phyloP scores from a whole-genome alignment of 2,888 invertebrate species.

The Spatulosminthurus flaviceps region DNA sequence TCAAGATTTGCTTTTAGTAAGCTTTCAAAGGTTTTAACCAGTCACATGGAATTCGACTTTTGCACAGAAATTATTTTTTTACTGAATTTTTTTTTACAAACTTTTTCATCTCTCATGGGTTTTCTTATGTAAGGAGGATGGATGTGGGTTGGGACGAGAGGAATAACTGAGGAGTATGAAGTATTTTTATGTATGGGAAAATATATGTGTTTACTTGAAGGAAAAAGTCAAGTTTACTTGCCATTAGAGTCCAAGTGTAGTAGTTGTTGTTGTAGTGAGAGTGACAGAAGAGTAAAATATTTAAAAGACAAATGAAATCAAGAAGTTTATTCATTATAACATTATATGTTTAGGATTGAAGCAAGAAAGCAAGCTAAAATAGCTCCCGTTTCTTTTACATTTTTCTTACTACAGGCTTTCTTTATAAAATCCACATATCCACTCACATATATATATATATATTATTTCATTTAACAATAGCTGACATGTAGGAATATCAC shows the following conservation, averaged over 20 bases:
- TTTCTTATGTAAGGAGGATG: no score
- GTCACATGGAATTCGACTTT: slow-evolving; percentile 35
- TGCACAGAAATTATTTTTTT: slow-evolving; percentile 27
- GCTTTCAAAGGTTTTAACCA: slow-evolving; percentile 30
- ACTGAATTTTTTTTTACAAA: not conserved
- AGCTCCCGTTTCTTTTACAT: not conserved
- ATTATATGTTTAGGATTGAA: slow-evolving; percentile 14
- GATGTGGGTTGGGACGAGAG: no score
- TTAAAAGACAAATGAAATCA: slow-evolving; percentile 27
- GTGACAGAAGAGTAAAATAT: not conserved
- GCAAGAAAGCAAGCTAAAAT: slow-evolving; percentile 31
- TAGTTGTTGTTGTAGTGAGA: not conserved
- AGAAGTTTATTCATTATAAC: slow-evolving; percentile 28
- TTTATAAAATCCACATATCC: no score
- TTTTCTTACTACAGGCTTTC: no score
- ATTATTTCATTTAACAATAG: not conserved
- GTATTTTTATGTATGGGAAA: not conserved
- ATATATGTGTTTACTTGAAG: not conserved
- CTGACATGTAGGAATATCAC: not conserved
- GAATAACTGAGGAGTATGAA: no score
- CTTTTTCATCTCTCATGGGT: not conserved
- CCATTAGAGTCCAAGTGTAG: no score
- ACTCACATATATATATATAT: not conserved
- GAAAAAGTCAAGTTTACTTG: not conserved
- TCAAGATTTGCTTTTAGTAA: slow-evolving; percentile 32